Percentiles rank a stretch among this genome's conserved stretches.
Conservation (phyloP, 2,113 vertebrate genomes). For the Poeciliopsis prolifica region DNA sequence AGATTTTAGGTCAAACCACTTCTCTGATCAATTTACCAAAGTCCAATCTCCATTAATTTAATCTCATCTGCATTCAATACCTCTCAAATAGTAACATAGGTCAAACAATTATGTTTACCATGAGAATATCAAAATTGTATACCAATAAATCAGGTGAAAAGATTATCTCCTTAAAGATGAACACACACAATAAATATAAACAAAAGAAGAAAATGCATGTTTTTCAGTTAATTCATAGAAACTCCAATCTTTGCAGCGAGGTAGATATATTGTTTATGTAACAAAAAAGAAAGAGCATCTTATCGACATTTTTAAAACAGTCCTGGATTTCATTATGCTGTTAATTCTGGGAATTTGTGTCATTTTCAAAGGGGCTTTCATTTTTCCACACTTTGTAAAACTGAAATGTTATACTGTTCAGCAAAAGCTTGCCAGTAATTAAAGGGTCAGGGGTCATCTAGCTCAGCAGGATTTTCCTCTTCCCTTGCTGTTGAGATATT, state of each 20-base stretch:
- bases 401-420: conserved; percentile 40
- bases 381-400: conserved; percentile 49
- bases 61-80: not conserved
- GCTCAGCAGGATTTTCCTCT: conserved; percentile 30
- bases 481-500: conserved; percentile 7
- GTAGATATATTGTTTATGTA: not conserved
- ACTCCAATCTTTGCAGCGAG: not conserved
- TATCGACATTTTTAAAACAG: conserved; percentile 32
- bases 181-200: no score
- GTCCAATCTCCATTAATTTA: not conserved
- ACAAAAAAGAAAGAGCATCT: not conserved
- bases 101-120: no score
- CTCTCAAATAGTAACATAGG: no score
- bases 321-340: conserved; percentile 28
- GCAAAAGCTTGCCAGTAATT: conserved; percentile 38
- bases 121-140: no score
- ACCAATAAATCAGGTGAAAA: no score
- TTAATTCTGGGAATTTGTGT: conserved; percentile 32
- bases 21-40: not conserved
- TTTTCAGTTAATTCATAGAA: not conserved
- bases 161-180: no score
- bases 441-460: conserved; percentile 34
- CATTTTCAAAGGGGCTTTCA: conserved; percentile 44
- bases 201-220: not conserved
- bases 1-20: not conserved